These are phyloP conservation scores for Sylvicapra grimmia DNA, from an alignment of 2,113 vertebrate species.

Conservation along the genomic window DNA sequence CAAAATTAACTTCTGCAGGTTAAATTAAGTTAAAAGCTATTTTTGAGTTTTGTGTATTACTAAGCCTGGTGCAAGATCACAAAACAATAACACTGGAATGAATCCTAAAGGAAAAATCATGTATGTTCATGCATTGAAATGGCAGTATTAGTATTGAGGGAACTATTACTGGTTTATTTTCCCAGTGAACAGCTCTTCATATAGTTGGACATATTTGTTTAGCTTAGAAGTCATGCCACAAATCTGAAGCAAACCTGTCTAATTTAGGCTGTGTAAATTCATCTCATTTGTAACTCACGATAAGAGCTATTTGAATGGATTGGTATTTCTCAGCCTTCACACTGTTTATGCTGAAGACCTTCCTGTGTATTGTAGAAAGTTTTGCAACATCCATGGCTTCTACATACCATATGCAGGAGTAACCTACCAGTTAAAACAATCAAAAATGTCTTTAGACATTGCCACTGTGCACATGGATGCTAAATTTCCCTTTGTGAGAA, in stretches of 20 bases:
- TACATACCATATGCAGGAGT: background rate
- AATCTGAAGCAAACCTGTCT: background rate
- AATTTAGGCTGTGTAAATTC: background rate
- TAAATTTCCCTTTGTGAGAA: background rate
- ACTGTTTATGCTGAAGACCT: background rate
- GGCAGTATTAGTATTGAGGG: background rate
- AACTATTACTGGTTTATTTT: conserved; percentile 28
- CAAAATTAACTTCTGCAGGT: conserved; percentile 23
- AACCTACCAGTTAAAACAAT: background rate
- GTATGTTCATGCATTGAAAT: background rate
- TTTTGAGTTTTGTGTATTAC: conserved; percentile 27
- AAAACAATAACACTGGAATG: background rate
- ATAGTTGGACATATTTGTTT: background rate
- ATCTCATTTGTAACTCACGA: background rate
- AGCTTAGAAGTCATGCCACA: background rate
- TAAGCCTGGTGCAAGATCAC: background rate
- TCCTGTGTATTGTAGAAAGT: background rate
- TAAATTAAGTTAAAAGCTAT: conserved; percentile 35
- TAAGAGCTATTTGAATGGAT: background rate
- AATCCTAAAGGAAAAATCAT: background rate
- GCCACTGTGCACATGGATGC: background rate
- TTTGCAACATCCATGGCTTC: background rate
- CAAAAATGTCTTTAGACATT: background rate
- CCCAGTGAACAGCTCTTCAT: background rate
- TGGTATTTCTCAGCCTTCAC: background rate